These are phyloP conservation scores for Brachystomella parvula DNA, from an alignment of 1,140 invertebrate genomes.

Conservation along the genomic window DNA sequence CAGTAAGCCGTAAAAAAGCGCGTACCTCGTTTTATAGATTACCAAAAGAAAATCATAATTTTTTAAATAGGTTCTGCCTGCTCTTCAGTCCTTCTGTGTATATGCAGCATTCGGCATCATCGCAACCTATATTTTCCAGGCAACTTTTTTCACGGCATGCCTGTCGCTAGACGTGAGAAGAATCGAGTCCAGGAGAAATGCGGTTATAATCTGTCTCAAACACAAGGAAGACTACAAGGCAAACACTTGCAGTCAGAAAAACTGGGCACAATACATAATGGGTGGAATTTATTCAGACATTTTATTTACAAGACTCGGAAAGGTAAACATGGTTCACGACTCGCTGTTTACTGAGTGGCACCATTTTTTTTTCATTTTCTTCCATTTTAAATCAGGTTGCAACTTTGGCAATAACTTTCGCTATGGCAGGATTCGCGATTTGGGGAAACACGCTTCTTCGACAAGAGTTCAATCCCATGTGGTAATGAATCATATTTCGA, in stretches of 20 bases:
- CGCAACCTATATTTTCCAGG: constrained; percentile 60
- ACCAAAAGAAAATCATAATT: not conserved
- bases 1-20: constrained; percentile 18
- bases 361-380: not conserved
- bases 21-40: not conserved
- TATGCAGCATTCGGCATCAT: constrained; percentile 63
- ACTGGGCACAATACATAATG: constrained; percentile 48
- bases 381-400: too few relatives aligned
- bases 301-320: constrained; percentile 53
- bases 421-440: constrained; percentile 18
- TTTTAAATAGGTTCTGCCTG: constrained; percentile 56
- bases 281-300: constrained; percentile 52
- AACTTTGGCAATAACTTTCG: constrained; percentile 9
- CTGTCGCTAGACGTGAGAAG: constrained; percentile 61
- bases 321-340: constrained; percentile 41
- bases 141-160: constrained; percentile 69
- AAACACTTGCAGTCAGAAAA: constrained; percentile 42
- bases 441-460: constrained; percentile 47
- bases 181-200: constrained; percentile 56
- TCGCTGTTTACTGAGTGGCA: not conserved
- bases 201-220: constrained; percentile 57
- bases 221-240: constrained; percentile 46
- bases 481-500: constrained; percentile 51
- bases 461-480: constrained; percentile 67
- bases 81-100: constrained; percentile 64